These are phyloP conservation scores for Isurus oxyrinchus DNA, from an alignment of 2,113 vertebrate species.

Conservation along the genomic window DNA sequence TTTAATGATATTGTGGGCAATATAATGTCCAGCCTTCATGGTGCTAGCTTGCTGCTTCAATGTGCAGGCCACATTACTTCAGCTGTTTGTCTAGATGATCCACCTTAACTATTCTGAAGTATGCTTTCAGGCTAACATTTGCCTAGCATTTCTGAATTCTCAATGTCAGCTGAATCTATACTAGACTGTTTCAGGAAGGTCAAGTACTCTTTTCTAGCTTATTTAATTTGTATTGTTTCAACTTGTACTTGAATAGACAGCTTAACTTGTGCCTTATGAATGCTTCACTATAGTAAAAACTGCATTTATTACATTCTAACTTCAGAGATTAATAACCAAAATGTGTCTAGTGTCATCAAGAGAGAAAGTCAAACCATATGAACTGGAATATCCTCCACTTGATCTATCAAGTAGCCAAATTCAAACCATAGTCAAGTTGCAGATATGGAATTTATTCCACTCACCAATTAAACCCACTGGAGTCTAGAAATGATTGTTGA, in stretches of 20 bases:
- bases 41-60: not conserved
- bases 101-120: not conserved
- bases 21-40: not conserved
- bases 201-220: not conserved
- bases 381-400: not conserved
- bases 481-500: not conserved
- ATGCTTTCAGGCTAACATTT: not conserved
- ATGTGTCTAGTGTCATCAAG: not conserved
- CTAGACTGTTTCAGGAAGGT: not conserved
- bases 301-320: not conserved
- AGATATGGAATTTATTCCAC: not conserved
- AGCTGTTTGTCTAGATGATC: not conserved
- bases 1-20: not conserved
- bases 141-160: not conserved
- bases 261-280: not conserved
- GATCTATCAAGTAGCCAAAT: not conserved
- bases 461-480: not conserved
- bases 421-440: not conserved
- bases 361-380: not conserved
- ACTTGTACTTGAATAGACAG: not conserved
- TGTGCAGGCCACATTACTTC: not conserved
- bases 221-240: conserved; percentile 11
- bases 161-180: not conserved
- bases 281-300: not conserved
- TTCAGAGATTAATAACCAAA: not conserved